Base-by-base conservation (phyloP, 2,888 invertebrate genomes). In the Minunthozetes semirufus region DNA sequence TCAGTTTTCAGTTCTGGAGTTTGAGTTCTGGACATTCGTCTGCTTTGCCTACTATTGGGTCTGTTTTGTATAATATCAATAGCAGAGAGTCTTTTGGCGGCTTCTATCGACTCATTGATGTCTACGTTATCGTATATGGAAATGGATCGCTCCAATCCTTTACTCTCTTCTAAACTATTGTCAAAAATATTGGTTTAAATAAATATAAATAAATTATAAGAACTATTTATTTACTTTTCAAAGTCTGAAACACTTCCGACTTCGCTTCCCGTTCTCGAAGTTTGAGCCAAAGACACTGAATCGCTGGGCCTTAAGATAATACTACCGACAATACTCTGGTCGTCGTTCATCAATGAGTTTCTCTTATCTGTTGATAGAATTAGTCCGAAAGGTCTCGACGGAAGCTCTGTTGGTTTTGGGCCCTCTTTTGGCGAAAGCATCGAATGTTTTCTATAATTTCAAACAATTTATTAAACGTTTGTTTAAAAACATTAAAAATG, bases 341-440 rank as follows among this genome's bases (percentile, higher is more conserved):
- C 72, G 56, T 76, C 76, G n/a, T 27, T 76, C 5, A 73, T 25
- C 27, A 75, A 38, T 13, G 71, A 42, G 17, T 46, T 50, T 11
- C 46, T n/a, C 9, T 42, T 56, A n/a, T 78, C 73, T 3, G 82
- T 82, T 72, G 82, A 80, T 48, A 82, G 89, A 81, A 94, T 92
- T 59, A 89, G 84, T 3, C 96, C 96, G 80, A 96, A 90, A 8
- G 90, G 90, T 78, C 89, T 87, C 78, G 89, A 88, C 1, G 95
- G 93, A 78, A 93, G 85, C 85, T 96, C 96, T 74, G 87, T 87
- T 17, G 89, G 87, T 66, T 89, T 88, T 13, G 80, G 80, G 11
- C 77, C 76, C 48, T 80, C 80, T 4, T 81, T 77, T 63, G 83
- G 82, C 5, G 93, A 92, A 82, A 94, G 93, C 79, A 96, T 85